A percentile compares a stretch with the other conserved stretches of the same genome.
These are phyloP conservation scores for Xanthorhoe spadicearia DNA, from an alignment of 2,888 invertebrate genomes.

Conservation along the genomic window DNA sequence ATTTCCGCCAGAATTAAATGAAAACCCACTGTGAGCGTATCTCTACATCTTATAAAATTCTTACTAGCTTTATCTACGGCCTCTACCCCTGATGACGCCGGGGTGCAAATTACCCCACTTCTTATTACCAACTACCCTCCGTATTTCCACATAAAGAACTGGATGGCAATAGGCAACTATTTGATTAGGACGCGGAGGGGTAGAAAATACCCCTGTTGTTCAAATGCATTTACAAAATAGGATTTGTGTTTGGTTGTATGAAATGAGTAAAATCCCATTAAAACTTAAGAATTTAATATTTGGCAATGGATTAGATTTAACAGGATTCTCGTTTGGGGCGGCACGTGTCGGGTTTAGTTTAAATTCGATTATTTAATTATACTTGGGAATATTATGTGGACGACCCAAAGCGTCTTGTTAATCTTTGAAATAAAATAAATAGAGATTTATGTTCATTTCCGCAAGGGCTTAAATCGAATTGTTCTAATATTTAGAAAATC, in stretches of 20 bases:
- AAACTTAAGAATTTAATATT: slow-evolving; percentile 47
- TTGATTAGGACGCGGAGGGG: slow-evolving; percentile 71
- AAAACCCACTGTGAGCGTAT: slow-evolving; percentile 25
- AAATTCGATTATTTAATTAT: slow-evolving; percentile 29
- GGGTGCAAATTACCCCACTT: slow-evolving; percentile 59
- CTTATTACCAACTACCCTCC: slow-evolving; percentile 48
- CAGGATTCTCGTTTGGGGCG: slow-evolving; percentile 39
- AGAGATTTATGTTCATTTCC: not conserved
- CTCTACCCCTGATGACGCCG: slow-evolving; percentile 56
- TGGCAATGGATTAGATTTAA: slow-evolving; percentile 55
- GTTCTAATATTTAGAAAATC: not conserved
- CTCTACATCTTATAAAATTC: slow-evolving; percentile 71
- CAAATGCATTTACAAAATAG: slow-evolving; percentile 71
- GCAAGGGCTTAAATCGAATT: not conserved
- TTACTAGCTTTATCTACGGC: slow-evolving; percentile 72
- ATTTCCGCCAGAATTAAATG: slow-evolving; percentile 19
- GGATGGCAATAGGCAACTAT: slow-evolving; percentile 68
- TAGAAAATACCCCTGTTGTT: slow-evolving; percentile 54
- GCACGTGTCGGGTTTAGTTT: slow-evolving; percentile 38
- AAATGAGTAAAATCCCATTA: slow-evolving; percentile 54
- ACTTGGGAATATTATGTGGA: slow-evolving; percentile 3
- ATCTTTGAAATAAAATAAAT: not conserved
- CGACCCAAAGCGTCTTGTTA: slow-evolving; percentile 2
- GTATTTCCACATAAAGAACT: slow-evolving; percentile 66
- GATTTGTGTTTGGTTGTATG: slow-evolving; percentile 65